These are phyloP conservation scores for Chromis chromis DNA, from an alignment of 2,797 vertebrate species.

Conservation along the genomic window DNA sequence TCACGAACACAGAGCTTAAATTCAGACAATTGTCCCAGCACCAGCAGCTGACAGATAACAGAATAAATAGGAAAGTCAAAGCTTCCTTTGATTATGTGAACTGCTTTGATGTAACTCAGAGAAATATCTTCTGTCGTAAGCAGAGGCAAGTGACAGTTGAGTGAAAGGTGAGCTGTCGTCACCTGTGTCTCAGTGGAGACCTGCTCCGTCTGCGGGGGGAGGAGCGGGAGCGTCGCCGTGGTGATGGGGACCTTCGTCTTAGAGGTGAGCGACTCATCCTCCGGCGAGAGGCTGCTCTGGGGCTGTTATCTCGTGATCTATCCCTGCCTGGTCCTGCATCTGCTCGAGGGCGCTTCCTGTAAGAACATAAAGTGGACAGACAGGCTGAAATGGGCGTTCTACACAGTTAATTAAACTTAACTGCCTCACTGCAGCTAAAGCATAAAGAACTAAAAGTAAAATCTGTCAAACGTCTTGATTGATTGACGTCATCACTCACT, in stretches of 20 bases:
- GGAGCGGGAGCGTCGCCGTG: conserved; percentile 74
- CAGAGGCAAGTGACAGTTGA: not conserved
- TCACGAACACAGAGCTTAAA: not conserved
- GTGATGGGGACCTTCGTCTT: conserved; percentile 89
- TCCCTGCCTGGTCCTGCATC: conserved; percentile 87
- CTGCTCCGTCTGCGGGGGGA: conserved; percentile 92
- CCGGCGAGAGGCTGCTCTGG: conserved; percentile 78
- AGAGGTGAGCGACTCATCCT: conserved; percentile 92
- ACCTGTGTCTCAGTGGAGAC: conserved; percentile 88
- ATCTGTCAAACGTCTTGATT: not conserved
- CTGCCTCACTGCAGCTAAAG: not conserved
- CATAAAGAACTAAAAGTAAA: not conserved
- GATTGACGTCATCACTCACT: not conserved
- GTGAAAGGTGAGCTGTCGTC: conserved; percentile 13
- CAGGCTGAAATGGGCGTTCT: not conserved
- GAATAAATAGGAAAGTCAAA: not conserved
- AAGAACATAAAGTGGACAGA: not conserved
- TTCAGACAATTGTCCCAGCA: not conserved
- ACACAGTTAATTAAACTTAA: not conserved
- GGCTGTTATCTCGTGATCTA: conserved; percentile 90
- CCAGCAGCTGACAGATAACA: not conserved
- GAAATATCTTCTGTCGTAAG: not conserved
- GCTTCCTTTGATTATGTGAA: not conserved
- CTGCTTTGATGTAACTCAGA: not conserved
- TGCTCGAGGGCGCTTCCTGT: conserved; percentile 89